Percentiles rank a stretch among this genome's conserved stretches.
These are phyloP conservation scores for Tribolium madens DNA, from an alignment of 1,140 invertebrate species.

Conservation along the genomic window DNA sequence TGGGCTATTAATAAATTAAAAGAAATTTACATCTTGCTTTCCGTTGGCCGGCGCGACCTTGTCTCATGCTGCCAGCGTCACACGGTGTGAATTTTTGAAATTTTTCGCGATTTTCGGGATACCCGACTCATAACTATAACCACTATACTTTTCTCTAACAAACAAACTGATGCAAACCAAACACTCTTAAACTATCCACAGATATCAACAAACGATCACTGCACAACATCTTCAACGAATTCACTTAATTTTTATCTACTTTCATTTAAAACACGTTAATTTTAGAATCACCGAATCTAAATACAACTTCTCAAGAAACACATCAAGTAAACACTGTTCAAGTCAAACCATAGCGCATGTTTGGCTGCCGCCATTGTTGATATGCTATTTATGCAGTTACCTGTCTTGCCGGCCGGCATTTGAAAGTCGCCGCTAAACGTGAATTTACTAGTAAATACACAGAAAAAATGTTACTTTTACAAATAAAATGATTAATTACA, in stretches of 20 bases:
- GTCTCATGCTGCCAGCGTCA: conserved; percentile 67
- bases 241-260: conserved; percentile 21
- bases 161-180: conserved; percentile 8
- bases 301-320: conserved; percentile 65
- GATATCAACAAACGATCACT: conserved; percentile 1
- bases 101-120: conserved; percentile 29
- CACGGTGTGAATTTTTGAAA: conserved; percentile 38
- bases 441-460: neutral
- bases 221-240: conserved; percentile 1
- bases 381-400: conserved; percentile 52
- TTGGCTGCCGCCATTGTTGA: conserved; percentile 63
- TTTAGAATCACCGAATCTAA: conserved; percentile 50
- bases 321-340: conserved; percentile 68
- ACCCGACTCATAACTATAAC: conserved; percentile 42
- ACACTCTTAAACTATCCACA: conserved; percentile 21
- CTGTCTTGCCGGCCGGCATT: conserved; percentile 60
- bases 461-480: neutral
- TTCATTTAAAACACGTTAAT: conserved; percentile 33
- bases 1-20: conserved; percentile 36
- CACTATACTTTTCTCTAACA: conserved; percentile 25
- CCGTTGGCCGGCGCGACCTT: conserved; percentile 68
- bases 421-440: conserved; percentile 14
- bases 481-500: neutral
- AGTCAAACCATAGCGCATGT: conserved; percentile 64
- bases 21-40: conserved; percentile 68